Conservation (phyloP, 1,140 invertebrate species). For the Dicyema japonicum region DNA sequence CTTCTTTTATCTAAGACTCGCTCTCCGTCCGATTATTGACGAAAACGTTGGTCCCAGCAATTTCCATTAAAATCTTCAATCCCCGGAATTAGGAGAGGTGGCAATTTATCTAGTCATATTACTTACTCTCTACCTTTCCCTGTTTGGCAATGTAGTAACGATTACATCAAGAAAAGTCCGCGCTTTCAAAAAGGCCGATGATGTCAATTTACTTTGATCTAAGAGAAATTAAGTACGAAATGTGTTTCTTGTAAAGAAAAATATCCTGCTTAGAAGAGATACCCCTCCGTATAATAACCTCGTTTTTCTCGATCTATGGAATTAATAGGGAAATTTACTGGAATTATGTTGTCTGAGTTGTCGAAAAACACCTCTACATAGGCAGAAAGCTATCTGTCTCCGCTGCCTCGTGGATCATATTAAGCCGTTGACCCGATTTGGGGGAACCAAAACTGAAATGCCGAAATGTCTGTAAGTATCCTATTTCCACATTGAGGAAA, state of each 20-base stretch:
- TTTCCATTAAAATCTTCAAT: conserved; percentile 65
- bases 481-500: conserved; percentile 88
- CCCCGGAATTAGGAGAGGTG: conserved; percentile 89
- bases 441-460: conserved; percentile 89
- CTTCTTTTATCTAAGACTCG: conserved; percentile 62
- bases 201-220: conserved; percentile 40
- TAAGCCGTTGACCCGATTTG: conserved; percentile 64
- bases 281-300: conserved; percentile 64
- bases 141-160: conserved; percentile 99
- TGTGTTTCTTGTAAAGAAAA: conserved; percentile 89
- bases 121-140: conserved; percentile 92
- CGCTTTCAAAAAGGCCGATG: conserved; percentile 84
- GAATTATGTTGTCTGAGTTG: conserved; percentile 74
- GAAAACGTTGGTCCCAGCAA: conserved; percentile 50
- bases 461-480: too few relatives aligned
- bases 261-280: conserved; percentile 98
- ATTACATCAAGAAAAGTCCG: conserved; percentile 89
- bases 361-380: conserved; percentile 99
- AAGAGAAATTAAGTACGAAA: conserved; percentile 12
- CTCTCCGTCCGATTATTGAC: conserved; percentile 87
- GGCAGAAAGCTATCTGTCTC: conserved; percentile 64
- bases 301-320: conserved; percentile 65
- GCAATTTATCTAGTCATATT: conserved; percentile 99
- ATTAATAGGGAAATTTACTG: conserved; percentile 27
- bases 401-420: conserved; percentile 77